These are phyloP conservation scores for Galleria mellonella DNA, from an alignment of 1,140 invertebrate species.

Conservation along the genomic window DNA sequence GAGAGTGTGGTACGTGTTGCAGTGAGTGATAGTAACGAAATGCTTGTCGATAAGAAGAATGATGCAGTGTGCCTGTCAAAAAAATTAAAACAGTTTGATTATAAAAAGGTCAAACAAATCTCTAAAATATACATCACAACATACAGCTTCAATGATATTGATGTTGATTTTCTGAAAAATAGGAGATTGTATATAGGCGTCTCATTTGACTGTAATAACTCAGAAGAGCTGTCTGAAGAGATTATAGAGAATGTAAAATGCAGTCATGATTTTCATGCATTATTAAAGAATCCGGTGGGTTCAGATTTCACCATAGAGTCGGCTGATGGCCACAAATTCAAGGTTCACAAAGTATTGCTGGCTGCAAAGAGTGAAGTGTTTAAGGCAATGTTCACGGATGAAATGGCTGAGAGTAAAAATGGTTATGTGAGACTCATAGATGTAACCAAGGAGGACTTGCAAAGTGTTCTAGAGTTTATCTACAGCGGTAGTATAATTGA, in stretches of 20 bases:
- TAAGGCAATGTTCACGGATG: slow-evolving; percentile 61
- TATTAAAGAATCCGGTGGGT: slow-evolving; percentile 44
- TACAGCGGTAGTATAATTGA: slow-evolving; percentile 55
- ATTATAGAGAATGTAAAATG: slow-evolving; percentile 23
- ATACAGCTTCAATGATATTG: slow-evolving; percentile 41
- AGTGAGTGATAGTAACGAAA: slow-evolving; percentile 26
- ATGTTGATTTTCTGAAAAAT: slow-evolving; percentile 45
- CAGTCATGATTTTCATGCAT: slow-evolving; percentile 36
- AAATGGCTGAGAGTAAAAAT: slow-evolving; percentile 55
- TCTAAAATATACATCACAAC: slow-evolving; percentile 42
- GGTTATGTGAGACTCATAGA: slow-evolving; percentile 50
- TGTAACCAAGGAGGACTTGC: slow-evolving; percentile 43
- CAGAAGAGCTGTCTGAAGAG: slow-evolving; percentile 6
- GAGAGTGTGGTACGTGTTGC: slow-evolving; percentile 23
- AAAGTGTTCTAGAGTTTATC: slow-evolving; percentile 44
- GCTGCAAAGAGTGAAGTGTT: slow-evolving; percentile 55
- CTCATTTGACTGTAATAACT: slow-evolving; percentile 14
- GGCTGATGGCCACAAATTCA: slow-evolving; percentile 44
- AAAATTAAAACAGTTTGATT: slow-evolving; percentile 23
- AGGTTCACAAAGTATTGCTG: slow-evolving; percentile 49
- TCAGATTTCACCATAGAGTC: slow-evolving; percentile 59
- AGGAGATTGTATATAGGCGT: slow-evolving; percentile 43
- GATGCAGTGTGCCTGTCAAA: slow-evolving; percentile 24
- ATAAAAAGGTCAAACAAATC: slow-evolving; percentile 24
- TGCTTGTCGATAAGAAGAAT: slow-evolving; percentile 35